Evolutionary conservation across 2,888 invertebrate genomes (phyloP), one percentile per base, ranked within the genome.

Genomic region (Drosophila neonasuta): DNA sequence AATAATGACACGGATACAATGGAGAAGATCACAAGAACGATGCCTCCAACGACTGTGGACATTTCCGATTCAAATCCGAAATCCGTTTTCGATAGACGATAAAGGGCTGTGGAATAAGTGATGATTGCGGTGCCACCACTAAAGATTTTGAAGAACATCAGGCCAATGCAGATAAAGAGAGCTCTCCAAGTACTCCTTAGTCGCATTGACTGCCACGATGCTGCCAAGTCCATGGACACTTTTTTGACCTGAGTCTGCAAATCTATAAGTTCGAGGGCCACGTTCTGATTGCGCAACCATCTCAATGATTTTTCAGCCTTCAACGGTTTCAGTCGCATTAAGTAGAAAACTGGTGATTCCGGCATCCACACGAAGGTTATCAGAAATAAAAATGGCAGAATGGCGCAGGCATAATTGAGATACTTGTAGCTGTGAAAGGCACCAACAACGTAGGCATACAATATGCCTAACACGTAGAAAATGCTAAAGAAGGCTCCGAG

Each of bases 91-190:
- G 64, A 32, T 3, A 15, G 13, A 0, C 36, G 81, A 89, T 97
- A 96, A 56, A 97, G 97, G 0, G 91, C 89, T 0, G 93, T 93
- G 0, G 94, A 93, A 82, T 95, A 96, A 88, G 96, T 95, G 63
- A 96, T 94, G 1, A 96, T 94, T 0, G 95, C 95, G 80, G 96
- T 96, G 52, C 95, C 93, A 36, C 96, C 96, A 56, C 94, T 94
- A 48, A 96, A 92, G 88, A 97, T 97, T 87, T 97, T 97, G 90
- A 96, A 95, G 74, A 96, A 91, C 96, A 97, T 96, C 13, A 97
- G 91, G 0, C 20, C 11, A 1, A 20, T 54, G 49, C 56, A 24
- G 8, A 50, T 39, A 1, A 17, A 10, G 2, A 65, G 9, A 1
- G 30, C 44, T 10, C 17, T 44, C 0, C 9, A 6, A 1, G 30